Base-by-base conservation (phyloP, 2,888 invertebrate genomes). In the Drosophila villosipedis region DNA sequence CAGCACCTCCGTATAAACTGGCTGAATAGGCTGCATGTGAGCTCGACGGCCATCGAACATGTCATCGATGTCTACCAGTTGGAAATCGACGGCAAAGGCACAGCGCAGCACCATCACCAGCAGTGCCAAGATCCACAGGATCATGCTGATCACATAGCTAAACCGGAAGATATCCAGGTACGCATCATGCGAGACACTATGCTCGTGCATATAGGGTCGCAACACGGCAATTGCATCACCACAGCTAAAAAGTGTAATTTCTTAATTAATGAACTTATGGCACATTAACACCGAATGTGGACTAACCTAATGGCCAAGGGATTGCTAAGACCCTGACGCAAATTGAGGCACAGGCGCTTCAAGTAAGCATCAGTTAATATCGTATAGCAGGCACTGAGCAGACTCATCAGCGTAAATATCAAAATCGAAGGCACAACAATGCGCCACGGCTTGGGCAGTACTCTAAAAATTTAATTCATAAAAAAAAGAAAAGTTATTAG, bases 391-490 rank as follows among this genome's bases (percentile, higher is more conserved):
- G 83, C 62, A 53, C 89, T 89, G 30, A 84, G 71, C 19, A 92
- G 28, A 1, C 91, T 78, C 92, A 93, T 92, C 49, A 92, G 68
- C 30, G 87, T 64, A 43, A 93, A 92, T 22, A 92, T 85, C 12
- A 82, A 64, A 33, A 92, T 90, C 31, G 93, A 91, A 37, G 92
- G 92, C 71, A 92, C 76, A 10, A 92, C 92, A 75, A 92, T 93
- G 43, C 92, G 91, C 93, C 93, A 92, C 0, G 93, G 93, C 55
- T 93, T 89, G 4, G 93, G 93, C 58, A 92, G 80, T 12, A 92
- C 92, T 61, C 93, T 92, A 53, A 14, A 16, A 53, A 35, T 22
- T 0, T 4, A 35, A 49, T 31, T 14, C 16, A 22, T 19, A 33
- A 22, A n/a, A 14, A 14, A 6, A n/a, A 14, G 5, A 25, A 9